Percentiles rank a stretch among this genome's conserved stretches.
Conservation (phyloP, 64 coral and sea anemone species). For the Astreopora myriophthalma region DNA sequence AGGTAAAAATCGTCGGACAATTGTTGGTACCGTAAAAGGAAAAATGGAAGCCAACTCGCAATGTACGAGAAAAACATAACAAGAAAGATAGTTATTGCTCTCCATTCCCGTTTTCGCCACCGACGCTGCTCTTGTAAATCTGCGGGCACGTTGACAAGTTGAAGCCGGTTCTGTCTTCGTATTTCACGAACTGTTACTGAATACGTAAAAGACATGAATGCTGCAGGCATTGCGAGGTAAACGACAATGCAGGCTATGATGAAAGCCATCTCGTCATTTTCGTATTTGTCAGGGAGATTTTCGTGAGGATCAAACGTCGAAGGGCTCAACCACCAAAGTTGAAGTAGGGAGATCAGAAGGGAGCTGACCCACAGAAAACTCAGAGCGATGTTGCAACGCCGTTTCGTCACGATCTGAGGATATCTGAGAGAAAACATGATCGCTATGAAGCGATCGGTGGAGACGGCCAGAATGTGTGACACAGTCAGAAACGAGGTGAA, state of each 20-base stretch:
- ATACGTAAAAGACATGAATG: slow-evolving; percentile 53
- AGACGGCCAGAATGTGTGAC: slow-evolving; percentile 59
- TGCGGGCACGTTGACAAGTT: slow-evolving; percentile 32
- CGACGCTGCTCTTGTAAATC: not conserved
- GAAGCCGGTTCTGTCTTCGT: slow-evolving; percentile 29
- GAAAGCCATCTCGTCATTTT: slow-evolving; percentile 28
- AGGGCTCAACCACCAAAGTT: slow-evolving; percentile 52
- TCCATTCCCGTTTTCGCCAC: slow-evolving; percentile 10
- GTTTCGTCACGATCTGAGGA: slow-evolving; percentile 39
- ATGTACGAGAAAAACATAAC: slow-evolving; percentile 40
- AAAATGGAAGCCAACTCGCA: slow-evolving; percentile 67
- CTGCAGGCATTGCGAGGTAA: slow-evolving; percentile 37
- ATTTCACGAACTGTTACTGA: slow-evolving; percentile 52
- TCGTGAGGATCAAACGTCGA: not conserved
- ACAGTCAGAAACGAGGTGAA: slow-evolving; percentile 71
- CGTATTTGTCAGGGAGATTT: not conserved
- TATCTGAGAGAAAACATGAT: slow-evolving; percentile 75
- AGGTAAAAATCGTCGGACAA: slow-evolving; percentile 25
- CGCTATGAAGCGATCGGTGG: slow-evolving; percentile 70
- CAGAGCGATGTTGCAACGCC: slow-evolving; percentile 4
- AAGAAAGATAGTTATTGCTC: slow-evolving; percentile 54
- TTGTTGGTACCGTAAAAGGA: slow-evolving; percentile 50
- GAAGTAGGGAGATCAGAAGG: slow-evolving; percentile 26
- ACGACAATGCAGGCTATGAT: slow-evolving; percentile 38
- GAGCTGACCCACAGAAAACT: slow-evolving; percentile 39